phyloP scores from a whole-genome alignment of 2,888 invertebrate species.

The Papilio protenor region DNA sequence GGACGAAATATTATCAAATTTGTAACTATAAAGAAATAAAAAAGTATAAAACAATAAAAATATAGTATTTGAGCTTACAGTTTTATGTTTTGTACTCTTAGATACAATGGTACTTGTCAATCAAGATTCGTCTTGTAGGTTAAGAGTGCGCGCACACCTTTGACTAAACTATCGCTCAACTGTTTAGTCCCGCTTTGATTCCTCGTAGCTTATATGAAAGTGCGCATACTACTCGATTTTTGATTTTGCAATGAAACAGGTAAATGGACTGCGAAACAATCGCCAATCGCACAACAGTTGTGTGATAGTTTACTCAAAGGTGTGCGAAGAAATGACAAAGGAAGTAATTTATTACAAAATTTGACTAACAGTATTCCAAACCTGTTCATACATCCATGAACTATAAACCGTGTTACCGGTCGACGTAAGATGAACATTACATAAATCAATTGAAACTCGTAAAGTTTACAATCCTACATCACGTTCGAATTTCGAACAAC shows the following conservation, averaged over 20 bases:
- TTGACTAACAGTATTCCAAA: conserved; percentile 5
- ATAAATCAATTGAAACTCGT: conserved; percentile 27
- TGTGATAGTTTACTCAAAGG: no score
- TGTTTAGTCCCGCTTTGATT: no score
- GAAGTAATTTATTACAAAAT: neutral
- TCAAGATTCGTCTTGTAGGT: no score
- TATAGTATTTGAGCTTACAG: neutral
- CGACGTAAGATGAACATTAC: conserved; percentile 16
- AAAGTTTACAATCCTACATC: conserved; percentile 19
- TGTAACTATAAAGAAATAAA: neutral
- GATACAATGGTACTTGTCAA: neutral
- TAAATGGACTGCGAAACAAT: no score
- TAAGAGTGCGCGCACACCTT: no score
- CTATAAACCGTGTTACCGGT: conserved; percentile 7
- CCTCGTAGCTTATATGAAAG: no score
- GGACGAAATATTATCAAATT: neutral
- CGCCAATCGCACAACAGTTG: no score
- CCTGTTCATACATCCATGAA: neutral
- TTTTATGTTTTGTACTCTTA: neutral
- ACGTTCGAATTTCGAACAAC: conserved; percentile 10
- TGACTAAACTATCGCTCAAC: no score
- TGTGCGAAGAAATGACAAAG: neutral
- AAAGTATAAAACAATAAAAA: neutral
- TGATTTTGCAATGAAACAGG: no score
- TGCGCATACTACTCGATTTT: no score